Conservation (phyloP, 2,113 vertebrate genomes). For the Nettapus auritus region DNA sequence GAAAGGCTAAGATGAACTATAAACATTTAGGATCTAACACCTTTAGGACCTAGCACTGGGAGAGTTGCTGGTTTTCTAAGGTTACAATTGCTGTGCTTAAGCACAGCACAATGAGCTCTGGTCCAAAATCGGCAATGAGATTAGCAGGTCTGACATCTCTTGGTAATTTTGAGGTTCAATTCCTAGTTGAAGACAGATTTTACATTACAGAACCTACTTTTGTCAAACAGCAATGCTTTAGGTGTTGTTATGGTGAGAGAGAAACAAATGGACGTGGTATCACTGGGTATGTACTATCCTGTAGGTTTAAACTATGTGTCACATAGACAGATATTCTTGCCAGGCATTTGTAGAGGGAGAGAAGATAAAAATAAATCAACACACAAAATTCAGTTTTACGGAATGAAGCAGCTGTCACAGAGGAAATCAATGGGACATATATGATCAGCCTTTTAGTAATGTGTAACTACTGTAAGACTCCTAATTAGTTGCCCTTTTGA, state of each 20-base stretch:
- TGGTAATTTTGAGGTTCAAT: background rate
- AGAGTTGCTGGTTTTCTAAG: background rate
- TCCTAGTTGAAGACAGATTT: background rate
- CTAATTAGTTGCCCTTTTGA: slow-evolving; percentile 39
- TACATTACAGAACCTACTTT: background rate
- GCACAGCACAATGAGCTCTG: background rate
- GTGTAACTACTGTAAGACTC: slow-evolving; percentile 31
- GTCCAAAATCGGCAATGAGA: background rate
- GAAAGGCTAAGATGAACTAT: background rate
- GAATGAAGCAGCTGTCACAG: background rate
- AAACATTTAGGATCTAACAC: background rate
- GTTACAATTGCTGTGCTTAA: background rate
- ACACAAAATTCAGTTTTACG: background rate
- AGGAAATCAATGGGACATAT: slow-evolving; percentile 19
- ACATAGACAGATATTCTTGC: background rate
- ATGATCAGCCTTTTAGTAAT: background rate
- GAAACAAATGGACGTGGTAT: background rate
- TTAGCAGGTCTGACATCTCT: background rate
- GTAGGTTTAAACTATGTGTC: background rate
- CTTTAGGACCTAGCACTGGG: background rate
- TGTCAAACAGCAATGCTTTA: background rate
- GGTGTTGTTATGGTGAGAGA: background rate
- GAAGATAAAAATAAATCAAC: background rate
- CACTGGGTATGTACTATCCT: background rate
- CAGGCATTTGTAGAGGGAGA: background rate